A percentile compares a stretch with the other conserved stretches of the same genome.
These are phyloP conservation scores for Leucozona laternaria DNA, from an alignment of 2,888 invertebrate genomes.

Conservation along the genomic window DNA sequence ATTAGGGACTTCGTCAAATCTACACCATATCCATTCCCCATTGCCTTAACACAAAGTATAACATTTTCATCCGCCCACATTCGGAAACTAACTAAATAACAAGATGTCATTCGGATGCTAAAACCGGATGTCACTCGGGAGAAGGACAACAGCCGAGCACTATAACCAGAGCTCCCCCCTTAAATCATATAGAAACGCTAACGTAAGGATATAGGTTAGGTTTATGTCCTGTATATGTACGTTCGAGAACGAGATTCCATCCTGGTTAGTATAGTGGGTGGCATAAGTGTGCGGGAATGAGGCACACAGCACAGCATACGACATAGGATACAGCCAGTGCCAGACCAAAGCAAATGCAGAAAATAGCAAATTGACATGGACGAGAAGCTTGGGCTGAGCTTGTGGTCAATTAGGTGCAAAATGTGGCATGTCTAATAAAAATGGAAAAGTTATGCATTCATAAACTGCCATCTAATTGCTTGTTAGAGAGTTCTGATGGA, in stretches of 20 bases:
- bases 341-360: conserved; percentile 69
- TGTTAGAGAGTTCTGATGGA: conserved; percentile 77
- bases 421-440: conserved; percentile 78
- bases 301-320: conserved; percentile 18
- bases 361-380: conserved; percentile 76
- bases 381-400: conserved; percentile 72
- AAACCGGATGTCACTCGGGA: conserved; percentile 73
- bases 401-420: conserved; percentile 78
- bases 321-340: conserved; percentile 5
- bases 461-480: conserved; percentile 78
- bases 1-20: conserved; percentile 70
- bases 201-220: conserved; percentile 45
- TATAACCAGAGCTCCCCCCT: conserved; percentile 34
- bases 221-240: conserved; percentile 26
- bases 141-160: conserved; percentile 49
- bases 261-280: conserved; percentile 24
- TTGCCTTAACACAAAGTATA: conserved; percentile 30
- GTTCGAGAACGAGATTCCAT: conserved; percentile 40
- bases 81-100: conserved; percentile 75
- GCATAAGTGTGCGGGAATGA: conserved; percentile 27
- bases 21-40: conserved; percentile 8
- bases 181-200: conserved; percentile 59
- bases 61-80: conserved; percentile 56
- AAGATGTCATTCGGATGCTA: conserved; percentile 73
- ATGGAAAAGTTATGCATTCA: conserved; percentile 78